Percentiles rank a stretch among this genome's conserved stretches.
phyloP scores from a whole-genome alignment of 2,113 vertebrate species.

The Sclerurus mexicanus region DNA sequence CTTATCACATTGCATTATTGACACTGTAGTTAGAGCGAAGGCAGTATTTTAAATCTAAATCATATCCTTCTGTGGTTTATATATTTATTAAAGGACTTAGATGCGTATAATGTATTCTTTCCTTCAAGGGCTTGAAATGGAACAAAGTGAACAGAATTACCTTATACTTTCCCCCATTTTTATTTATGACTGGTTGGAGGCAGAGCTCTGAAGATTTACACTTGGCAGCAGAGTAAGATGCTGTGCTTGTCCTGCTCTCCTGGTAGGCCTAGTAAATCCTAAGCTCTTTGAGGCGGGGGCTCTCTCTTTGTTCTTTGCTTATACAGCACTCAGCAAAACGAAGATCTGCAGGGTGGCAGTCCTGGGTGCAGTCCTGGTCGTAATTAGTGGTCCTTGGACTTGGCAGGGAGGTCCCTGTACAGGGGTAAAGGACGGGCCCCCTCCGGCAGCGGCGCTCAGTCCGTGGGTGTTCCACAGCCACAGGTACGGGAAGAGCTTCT shows the following conservation, averaged over 20 bases:
- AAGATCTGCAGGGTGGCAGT: neutral
- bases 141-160: slow-evolving; percentile 21
- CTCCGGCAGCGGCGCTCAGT: neutral
- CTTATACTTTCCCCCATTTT: neutral
- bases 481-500: neutral
- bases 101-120: neutral
- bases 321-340: neutral
- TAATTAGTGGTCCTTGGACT: neutral
- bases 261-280: slow-evolving; percentile 30
- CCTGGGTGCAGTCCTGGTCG: neutral
- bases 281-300: neutral
- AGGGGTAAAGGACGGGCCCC: neutral
- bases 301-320: slow-evolving; percentile 28
- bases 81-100: neutral
- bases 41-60: neutral
- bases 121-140: neutral
- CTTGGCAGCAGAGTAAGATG: slow-evolving; percentile 12
- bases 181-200: neutral
- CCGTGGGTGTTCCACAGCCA: rapidly evolving
- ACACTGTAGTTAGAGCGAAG: neutral
- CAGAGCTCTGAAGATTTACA: slow-evolving; percentile 36
- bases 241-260: slow-evolving; percentile 33
- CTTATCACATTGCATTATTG: neutral
- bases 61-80: neutral
- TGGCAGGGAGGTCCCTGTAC: neutral